Conservation (phyloP, 2,797 vertebrate species). For the Diplodus puntazzo region DNA sequence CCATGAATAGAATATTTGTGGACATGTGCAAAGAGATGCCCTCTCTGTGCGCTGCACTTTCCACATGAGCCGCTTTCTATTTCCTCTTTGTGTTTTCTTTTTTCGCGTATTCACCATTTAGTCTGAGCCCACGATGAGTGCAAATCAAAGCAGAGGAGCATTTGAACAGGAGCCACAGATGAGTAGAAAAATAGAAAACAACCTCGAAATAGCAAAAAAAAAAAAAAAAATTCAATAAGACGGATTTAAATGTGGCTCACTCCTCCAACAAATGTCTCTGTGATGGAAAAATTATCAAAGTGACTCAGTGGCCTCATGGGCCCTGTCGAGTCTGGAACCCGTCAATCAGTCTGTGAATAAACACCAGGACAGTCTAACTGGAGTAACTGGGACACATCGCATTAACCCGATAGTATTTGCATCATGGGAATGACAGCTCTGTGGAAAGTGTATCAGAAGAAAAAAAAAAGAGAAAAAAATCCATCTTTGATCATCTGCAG, state of each 20-base stretch:
- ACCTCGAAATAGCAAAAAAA: conserved; percentile 31
- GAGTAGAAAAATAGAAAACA: conserved; percentile 16
- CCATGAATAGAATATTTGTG: conserved; percentile 46
- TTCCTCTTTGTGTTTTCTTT: background rate
- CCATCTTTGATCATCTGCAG: conserved; percentile 40
- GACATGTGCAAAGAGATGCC: conserved; percentile 32
- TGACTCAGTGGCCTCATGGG: conserved; percentile 37
- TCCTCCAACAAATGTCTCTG: conserved; percentile 44
- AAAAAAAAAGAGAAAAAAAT: background rate
- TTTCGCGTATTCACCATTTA: background rate
- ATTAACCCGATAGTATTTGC: conserved; percentile 46
- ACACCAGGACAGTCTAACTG: conserved; percentile 56
- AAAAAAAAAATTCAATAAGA: conserved; percentile 3
- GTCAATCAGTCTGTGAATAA: conserved; percentile 64
- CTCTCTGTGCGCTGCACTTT: conserved; percentile 1
- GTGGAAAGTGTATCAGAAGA: conserved; percentile 36
- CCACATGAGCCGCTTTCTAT: conserved; percentile 12
- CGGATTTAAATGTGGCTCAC: conserved; percentile 32
- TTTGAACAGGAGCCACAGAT: conserved; percentile 12
- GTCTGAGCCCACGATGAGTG: conserved; percentile 9
- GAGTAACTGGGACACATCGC: conserved; percentile 70
- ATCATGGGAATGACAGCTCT: conserved; percentile 53
- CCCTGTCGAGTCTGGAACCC: conserved; percentile 29
- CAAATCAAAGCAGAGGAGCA: conserved; percentile 28
- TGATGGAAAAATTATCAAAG: conserved; percentile 61